A percentile compares a stretch with the other conserved stretches of the same genome.
Conservation (phyloP, 2,888 invertebrate genomes). For the Caradrina kadenii region DNA sequence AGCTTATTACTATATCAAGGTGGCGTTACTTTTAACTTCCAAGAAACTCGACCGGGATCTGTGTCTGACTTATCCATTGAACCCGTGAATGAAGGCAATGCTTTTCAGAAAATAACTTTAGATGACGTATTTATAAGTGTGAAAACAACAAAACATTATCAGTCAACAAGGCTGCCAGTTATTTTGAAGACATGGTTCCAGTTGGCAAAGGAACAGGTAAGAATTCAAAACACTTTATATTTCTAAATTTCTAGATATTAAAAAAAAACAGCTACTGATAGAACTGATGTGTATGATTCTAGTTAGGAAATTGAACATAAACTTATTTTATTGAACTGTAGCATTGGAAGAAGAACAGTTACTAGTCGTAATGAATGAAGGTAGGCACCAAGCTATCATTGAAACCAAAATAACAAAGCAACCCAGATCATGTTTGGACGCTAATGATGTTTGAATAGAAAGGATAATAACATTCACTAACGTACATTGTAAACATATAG, state of each 20-base stretch:
- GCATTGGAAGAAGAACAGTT: background rate
- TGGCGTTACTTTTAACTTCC: conserved; percentile 87
- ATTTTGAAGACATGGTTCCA: conserved; percentile 99
- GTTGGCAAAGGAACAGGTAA: conserved; percentile 97
- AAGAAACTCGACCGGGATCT: conserved; percentile 84
- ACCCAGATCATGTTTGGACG: conserved; percentile 8
- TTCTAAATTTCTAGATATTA: background rate
- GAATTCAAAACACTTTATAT: conserved; percentile 25
- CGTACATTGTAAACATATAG: conserved; percentile 29
- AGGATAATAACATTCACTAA: conserved; percentile 33
- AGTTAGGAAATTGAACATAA: background rate
- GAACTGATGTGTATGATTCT: background rate
- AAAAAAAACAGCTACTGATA: background rate
- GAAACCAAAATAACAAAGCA: conserved; percentile 17
- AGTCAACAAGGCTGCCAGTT: conserved; percentile 95
- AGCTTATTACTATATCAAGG: conserved; percentile 92
- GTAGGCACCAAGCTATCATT: conserved; percentile 3
- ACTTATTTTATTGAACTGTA: background rate
- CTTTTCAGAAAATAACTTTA: conserved; percentile 92
- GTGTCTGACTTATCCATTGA: conserved; percentile 85
- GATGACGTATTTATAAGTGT: conserved; percentile 98
- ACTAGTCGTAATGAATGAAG: conserved; percentile 7
- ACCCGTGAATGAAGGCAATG: conserved; percentile 86
- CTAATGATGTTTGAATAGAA: conserved; percentile 47
- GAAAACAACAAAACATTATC: conserved; percentile 97